Percentiles rank a stretch among this genome's conserved stretches.
Conservation (phyloP, 2,797 vertebrate genomes). For the Chaetodon trifasciatus region DNA sequence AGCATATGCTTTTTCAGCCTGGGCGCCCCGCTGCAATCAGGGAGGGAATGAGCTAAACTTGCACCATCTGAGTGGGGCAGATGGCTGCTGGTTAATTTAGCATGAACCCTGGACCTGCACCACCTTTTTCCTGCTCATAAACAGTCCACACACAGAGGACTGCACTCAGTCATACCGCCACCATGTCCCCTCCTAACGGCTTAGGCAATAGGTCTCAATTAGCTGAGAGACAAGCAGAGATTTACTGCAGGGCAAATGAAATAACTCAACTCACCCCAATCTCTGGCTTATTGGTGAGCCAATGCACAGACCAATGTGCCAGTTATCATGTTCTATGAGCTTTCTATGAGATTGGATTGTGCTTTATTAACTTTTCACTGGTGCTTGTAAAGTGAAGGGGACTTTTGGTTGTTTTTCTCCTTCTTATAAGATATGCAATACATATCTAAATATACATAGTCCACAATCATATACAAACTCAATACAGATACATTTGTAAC, state of each 20-base stretch:
- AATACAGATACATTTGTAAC: not conserved
- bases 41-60: constrained; percentile 37
- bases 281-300: constrained; percentile 19
- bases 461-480: not conserved
- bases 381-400: not conserved
- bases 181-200: constrained; percentile 33
- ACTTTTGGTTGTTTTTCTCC: not conserved
- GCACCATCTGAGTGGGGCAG: constrained; percentile 65
- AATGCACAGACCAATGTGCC: not conserved
- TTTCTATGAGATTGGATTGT: constrained; percentile 16
- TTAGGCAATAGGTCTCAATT: constrained; percentile 69
- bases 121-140: constrained; percentile 56
- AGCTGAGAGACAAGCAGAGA: constrained; percentile 52
- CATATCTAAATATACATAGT: not conserved
- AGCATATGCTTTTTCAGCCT: constrained; percentile 58
- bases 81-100: constrained; percentile 78
- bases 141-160: constrained; percentile 47
- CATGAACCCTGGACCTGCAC: constrained; percentile 62
- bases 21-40: constrained; percentile 30
- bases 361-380: constrained; percentile 10
- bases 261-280: constrained; percentile 39
- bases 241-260: constrained; percentile 40
- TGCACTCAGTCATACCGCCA: constrained; percentile 54
- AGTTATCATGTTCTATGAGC: constrained; percentile 7
- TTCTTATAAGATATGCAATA: not conserved